These are phyloP conservation scores for Anser brachyrhynchus DNA, from an alignment of 2,113 vertebrate genomes.

Conservation along the genomic window DNA sequence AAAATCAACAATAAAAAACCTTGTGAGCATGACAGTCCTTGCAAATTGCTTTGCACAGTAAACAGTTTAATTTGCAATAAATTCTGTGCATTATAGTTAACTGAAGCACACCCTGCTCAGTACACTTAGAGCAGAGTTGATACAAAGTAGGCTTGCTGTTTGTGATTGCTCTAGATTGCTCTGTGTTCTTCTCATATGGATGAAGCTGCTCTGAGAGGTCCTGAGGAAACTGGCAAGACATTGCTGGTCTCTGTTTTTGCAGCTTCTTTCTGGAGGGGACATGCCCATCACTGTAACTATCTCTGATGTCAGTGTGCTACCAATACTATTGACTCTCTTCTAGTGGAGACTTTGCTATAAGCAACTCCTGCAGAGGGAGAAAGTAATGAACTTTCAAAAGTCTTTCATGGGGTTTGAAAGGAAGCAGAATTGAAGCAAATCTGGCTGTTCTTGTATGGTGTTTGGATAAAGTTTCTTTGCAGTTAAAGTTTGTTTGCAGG, in stretches of 20 bases:
- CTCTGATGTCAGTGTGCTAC: accelerated
- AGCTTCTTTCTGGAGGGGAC: neutral
- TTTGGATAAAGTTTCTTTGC: neutral
- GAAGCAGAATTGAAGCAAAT: neutral
- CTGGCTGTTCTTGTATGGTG: neutral
- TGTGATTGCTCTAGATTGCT: neutral
- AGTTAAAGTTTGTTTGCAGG: neutral
- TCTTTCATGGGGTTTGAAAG: neutral
- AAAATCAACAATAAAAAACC: neutral
- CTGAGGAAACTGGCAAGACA: neutral
- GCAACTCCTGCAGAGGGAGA: neutral
- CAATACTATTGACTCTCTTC: neutral
- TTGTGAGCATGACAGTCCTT: neutral
- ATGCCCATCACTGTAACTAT: neutral
- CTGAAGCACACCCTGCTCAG: neutral
- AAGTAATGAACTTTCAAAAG: neutral
- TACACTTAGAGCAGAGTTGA: neutral
- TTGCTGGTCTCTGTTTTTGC: neutral
- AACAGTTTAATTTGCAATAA: constrained; percentile 29
- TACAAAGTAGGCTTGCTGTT: neutral
- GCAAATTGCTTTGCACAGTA: neutral
- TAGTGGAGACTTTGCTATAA: neutral
- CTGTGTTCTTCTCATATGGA: neutral
- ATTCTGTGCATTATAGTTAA: neutral
- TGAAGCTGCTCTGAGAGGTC: neutral